Conservation (phyloP, 53 echinoderm and acorn worm genomes). For the Patiria pectinifera region DNA sequence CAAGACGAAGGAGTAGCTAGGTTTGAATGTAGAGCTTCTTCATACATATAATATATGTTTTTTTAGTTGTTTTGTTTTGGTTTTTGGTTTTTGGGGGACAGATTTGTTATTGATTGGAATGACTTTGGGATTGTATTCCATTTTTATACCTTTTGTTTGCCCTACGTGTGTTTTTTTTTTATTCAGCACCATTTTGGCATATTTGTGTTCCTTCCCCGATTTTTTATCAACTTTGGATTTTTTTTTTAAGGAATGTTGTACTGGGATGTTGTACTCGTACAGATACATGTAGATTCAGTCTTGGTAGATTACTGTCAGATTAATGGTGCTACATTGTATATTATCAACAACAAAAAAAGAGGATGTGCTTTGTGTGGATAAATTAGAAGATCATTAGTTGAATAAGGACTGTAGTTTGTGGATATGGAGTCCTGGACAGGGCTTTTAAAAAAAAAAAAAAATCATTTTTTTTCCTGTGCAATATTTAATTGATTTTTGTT, state of each 20-base stretch:
- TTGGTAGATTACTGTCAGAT: constrained; percentile 46
- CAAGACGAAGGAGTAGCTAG: constrained; percentile 39
- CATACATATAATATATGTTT: background rate
- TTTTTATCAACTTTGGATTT: constrained; percentile 6
- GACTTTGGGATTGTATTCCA: constrained; percentile 67
- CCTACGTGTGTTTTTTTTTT: background rate
- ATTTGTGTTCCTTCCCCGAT: background rate
- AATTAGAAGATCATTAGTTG: constrained; percentile 46
- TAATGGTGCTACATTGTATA: constrained; percentile 73
- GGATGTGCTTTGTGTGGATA: constrained; percentile 65
- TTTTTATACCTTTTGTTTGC: constrained; percentile 66
- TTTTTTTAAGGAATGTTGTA: constrained; percentile 35
- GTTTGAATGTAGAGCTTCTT: constrained; percentile 4
- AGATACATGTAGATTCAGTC: constrained; percentile 13
- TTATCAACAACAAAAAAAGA: constrained; percentile 30
- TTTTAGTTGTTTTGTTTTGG: background rate
- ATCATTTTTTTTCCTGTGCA: constrained; percentile 64
- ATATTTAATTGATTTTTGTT: constrained; percentile 72
- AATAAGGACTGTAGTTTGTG: constrained; percentile 40
- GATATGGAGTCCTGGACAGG: constrained; percentile 30
- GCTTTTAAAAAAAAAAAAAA: constrained; percentile 25
- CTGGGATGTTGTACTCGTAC: constrained; percentile 64
- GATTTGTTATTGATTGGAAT: constrained; percentile 62
- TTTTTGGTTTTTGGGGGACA: constrained; percentile 24
- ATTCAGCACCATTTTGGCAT: constrained; percentile 14